These are phyloP conservation scores for Hydrophis major DNA, from an alignment of 2,797 vertebrate species.

Conservation along the genomic window DNA sequence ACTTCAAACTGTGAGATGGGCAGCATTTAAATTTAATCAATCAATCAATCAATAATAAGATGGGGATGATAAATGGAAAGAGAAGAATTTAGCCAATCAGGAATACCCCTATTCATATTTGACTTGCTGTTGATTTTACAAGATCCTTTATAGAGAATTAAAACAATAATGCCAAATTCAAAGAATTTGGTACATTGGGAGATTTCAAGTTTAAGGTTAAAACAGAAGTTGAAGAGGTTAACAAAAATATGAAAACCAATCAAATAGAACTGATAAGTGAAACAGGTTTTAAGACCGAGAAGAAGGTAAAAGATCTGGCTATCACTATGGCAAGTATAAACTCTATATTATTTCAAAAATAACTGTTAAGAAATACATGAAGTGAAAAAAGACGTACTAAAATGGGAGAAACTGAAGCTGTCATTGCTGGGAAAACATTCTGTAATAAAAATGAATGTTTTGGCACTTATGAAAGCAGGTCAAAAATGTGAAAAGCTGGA, in stretches of 20 bases:
- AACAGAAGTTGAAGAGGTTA: neutral
- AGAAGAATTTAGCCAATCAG: slow-evolving; percentile 29
- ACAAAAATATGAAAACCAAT: neutral
- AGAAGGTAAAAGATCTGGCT: neutral
- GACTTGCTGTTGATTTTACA: neutral
- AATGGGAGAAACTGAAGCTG: neutral
- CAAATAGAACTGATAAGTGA: neutral
- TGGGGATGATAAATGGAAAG: accelerated
- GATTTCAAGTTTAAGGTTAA: neutral
- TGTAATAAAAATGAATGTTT: neutral
- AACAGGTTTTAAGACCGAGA: neutral
- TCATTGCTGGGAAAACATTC: neutral
- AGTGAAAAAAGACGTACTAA: neutral
- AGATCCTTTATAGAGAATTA: neutral
- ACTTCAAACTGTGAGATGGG: neutral
- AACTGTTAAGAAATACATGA: neutral
- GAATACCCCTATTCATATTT: slow-evolving; percentile 31
- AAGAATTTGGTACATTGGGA: neutral
- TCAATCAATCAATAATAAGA: neutral
- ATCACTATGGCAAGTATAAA: neutral
- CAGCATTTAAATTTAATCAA: neutral
- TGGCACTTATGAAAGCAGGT: neutral
- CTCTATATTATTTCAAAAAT: neutral
- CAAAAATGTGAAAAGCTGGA: neutral
- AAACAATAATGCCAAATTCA: neutral